phyloP scores from a whole-genome alignment of 2,113 vertebrate genomes.

The Gnathochromis pfefferi region DNA sequence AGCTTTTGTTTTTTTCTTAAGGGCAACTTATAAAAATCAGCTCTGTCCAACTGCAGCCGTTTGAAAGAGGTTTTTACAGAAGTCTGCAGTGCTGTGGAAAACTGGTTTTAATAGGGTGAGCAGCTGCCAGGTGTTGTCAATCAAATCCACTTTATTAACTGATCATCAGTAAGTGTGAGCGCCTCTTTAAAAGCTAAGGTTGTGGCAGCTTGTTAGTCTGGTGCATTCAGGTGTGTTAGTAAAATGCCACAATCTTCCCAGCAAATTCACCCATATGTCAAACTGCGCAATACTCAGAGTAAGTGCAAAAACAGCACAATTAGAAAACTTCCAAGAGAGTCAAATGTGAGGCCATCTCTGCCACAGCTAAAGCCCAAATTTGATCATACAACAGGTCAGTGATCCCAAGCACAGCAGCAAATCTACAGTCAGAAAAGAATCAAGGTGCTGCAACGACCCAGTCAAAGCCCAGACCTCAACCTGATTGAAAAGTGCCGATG shows the following conservation, averaged over 20 bases:
- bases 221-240: background rate
- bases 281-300: background rate
- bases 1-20: background rate
- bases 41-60: background rate
- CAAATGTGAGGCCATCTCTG: background rate
- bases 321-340: background rate
- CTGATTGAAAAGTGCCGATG: background rate
- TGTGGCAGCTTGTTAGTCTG: background rate
- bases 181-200: background rate
- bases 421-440: background rate
- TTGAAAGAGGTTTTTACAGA: background rate
- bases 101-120: background rate
- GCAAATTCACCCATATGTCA: fast-evolving
- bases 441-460: background rate
- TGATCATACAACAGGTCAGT: background rate
- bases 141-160: background rate
- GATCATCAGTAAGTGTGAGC: background rate
- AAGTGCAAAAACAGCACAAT: background rate
- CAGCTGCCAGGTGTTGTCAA: background rate
- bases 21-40: background rate
- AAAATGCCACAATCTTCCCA: background rate
- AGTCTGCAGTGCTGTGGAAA: background rate
- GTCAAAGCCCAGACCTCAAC: background rate
- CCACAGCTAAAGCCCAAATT: background rate
- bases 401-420: background rate